Conservation (phyloP, 1,140 invertebrate species). For the Polypedilum pembai region DNA sequence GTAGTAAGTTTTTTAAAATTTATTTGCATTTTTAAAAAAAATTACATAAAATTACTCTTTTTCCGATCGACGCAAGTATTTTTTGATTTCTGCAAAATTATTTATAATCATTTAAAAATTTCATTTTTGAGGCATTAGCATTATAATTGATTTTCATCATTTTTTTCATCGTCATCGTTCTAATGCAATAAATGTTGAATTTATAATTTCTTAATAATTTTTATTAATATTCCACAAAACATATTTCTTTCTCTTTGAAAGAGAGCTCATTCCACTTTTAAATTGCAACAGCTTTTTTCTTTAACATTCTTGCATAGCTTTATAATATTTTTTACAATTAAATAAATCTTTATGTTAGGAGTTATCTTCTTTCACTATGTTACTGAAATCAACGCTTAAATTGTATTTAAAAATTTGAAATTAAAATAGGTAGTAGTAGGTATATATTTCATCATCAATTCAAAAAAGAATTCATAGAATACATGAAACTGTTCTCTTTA, state of each 20-base stretch:
- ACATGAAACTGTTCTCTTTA: no score
- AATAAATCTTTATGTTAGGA: not conserved
- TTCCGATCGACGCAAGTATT: not conserved
- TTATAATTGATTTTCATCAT: not conserved
- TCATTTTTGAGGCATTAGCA: conserved; percentile 1
- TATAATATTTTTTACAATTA: not conserved
- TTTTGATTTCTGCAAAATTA: not conserved
- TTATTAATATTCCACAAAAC: conserved; percentile 2
- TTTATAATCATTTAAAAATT: not conserved
- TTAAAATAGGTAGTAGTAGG: no score
- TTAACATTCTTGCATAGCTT: not conserved
- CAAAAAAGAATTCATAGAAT: no score
- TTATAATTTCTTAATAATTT: not conserved
- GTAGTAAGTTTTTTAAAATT: not conserved
- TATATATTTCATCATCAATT: no score
- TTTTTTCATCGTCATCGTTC: not conserved
- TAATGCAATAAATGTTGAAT: not conserved
- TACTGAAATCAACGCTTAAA: not conserved
- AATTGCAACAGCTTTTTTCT: conserved; percentile 10
- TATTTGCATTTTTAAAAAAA: conserved; percentile 16
- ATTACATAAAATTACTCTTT: not conserved
- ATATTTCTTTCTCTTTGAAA: not conserved
- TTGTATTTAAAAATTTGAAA: no score
- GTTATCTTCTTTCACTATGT: not conserved
- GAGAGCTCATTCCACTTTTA: not conserved